These are phyloP conservation scores for Horisme vitalbata DNA, from an alignment of 2,888 invertebrate genomes.

Conservation along the genomic window DNA sequence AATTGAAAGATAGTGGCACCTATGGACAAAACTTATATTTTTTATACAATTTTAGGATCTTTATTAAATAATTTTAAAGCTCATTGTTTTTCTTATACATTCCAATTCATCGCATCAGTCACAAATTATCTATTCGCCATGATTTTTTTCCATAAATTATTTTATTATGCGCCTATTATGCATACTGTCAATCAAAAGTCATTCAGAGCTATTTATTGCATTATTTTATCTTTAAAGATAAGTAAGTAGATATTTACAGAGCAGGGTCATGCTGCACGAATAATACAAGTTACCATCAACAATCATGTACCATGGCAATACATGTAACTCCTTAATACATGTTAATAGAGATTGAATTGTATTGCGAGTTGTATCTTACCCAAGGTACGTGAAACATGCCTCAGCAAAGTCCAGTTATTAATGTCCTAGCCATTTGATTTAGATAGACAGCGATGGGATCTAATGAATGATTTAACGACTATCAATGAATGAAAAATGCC, in stretches of 20 bases:
- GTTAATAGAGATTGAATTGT: no score
- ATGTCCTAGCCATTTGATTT: conserved; percentile 16
- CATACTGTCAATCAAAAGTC: conserved; percentile 15
- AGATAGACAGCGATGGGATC: conserved; percentile 15
- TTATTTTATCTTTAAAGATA: not conserved
- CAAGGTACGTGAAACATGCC: not conserved
- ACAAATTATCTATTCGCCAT: no score
- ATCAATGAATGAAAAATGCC: conserved; percentile 8
- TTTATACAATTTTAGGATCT: not conserved
- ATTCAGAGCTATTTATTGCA: conserved; percentile 21
- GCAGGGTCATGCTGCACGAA: not conserved
- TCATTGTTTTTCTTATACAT: no score
- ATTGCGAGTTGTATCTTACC: no score
- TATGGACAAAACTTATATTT: no score
- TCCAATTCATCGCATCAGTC: no score
- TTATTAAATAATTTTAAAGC: not conserved
- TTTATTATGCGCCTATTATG: not conserved
- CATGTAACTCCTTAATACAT: no score
- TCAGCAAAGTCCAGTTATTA: not conserved
- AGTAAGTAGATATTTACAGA: no score
- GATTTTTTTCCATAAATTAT: no score
- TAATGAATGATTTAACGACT: conserved; percentile 17
- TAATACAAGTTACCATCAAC: no score
- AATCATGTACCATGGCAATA: no score
- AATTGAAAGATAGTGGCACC: conserved; percentile 12